Conservation (phyloP, 2,113 vertebrate genomes). For the Oxygymnocypris stewartii region DNA sequence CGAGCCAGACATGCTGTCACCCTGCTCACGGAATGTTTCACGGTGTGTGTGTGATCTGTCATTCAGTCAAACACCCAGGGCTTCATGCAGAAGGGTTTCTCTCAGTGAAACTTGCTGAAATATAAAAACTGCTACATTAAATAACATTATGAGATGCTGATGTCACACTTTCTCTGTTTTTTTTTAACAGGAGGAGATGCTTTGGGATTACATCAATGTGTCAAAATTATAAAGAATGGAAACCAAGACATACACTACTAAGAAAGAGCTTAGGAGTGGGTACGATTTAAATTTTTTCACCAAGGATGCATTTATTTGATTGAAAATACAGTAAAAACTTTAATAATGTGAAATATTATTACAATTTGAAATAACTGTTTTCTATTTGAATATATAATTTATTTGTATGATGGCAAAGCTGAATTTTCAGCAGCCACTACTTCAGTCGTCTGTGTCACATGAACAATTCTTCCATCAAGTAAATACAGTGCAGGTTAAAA, state of each 20-base stretch:
- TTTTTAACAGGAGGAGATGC: slow-evolving; percentile 12
- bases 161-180: background rate
- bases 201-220: slow-evolving; percentile 4
- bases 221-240: slow-evolving; percentile 13
- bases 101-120: slow-evolving; percentile 20
- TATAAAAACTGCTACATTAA: slow-evolving; percentile 26
- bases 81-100: background rate
- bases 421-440: background rate
- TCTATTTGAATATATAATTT: background rate
- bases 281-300: background rate
- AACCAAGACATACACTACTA: background rate
- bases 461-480: background rate
- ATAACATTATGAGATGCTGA: slow-evolving; percentile 30
- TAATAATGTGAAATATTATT: background rate
- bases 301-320: background rate
- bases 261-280: background rate
- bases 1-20: slow-evolving; percentile 24
- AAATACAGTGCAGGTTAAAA: background rate
- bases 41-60: background rate
- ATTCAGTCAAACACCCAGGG: background rate
- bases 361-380: background rate
- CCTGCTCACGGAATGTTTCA: background rate
- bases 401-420: background rate
- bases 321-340: background rate
- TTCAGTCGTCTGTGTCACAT: background rate